Base-by-base conservation (phyloP, 1,140 invertebrate genomes). In the Aporrectodea caliginosa region DNA sequence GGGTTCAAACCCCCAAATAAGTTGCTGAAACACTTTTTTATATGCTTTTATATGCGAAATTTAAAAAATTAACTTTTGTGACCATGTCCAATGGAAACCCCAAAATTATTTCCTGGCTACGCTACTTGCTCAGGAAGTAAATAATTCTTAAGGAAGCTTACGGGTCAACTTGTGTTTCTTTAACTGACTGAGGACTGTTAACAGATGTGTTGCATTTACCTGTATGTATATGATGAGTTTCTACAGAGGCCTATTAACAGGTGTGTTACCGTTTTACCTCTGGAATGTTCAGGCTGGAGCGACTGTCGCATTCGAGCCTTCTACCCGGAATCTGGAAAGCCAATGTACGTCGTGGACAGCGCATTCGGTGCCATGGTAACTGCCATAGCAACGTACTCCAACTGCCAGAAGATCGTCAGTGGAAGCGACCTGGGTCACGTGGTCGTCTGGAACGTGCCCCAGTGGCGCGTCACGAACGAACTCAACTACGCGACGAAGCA, bases 361-460 rank as follows among this genome's bases (percentile, higher is more conserved):
- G 93, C 94, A 6, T 95, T 97, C 85, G 93, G 93, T 82, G 94
- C 94, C 87, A 58, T 93, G 70, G 93, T 94, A 0, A 93, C 94
- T 0, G 92, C 93, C 0, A 83, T 97, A 34, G 91, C 92, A 0
- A 91, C 93, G 71, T 93, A 93, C 0, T 90, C 89, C n/a, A 90
- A 93, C 81, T 92, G 92, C 0, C 88, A 89, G 27, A 90, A 90
- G 12, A 90, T 97, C 69, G 90, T 97, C 58, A 95, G 93, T 79
- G 75, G 75, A 1, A 80, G 34, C 27, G 35, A 73, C 35, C 33
- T 43, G 33, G 80, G 80, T 1, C 70, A 81, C 33, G 76, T 81
- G 0, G 43, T 58, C 35, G 69, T 81, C 35, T 81, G 80, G 80
- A 35, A 73, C 30, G 75, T 77, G 2, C 32, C 69, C 16, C 43